Evolutionary conservation across 2,888 invertebrate genomes (phyloP).

Genomic region (Mimachlamys varia): DNA sequence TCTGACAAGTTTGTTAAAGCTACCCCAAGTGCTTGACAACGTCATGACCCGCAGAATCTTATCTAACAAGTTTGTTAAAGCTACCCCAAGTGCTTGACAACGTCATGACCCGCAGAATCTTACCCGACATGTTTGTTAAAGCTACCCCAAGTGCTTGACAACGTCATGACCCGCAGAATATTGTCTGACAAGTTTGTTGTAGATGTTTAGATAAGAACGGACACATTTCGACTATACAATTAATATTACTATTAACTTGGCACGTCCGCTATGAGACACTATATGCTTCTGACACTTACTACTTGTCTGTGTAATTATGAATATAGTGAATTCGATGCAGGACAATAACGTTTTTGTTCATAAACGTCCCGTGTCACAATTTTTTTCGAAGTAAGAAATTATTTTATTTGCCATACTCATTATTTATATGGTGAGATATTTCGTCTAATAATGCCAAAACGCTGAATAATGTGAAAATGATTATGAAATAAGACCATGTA

Average conservation of each 20-base stretch:
- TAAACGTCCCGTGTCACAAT: conserved; percentile 29
- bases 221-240: not conserved
- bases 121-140: too few species aligned
- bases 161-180: too few species aligned
- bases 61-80: too few species aligned
- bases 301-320: not conserved
- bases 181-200: too few species aligned
- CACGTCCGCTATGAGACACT: not conserved
- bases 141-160: too few species aligned
- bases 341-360: conserved; percentile 15
- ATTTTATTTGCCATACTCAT: not conserved
- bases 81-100: too few species aligned
- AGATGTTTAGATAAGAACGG: too few species aligned
- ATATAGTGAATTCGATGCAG: not conserved
- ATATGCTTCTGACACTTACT: not conserved
- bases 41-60: too few species aligned
- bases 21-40: too few species aligned
- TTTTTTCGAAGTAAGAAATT: not conserved
- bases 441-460: not conserved
- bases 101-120: too few species aligned
- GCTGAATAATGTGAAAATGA: not conserved
- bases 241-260: not conserved
- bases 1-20: too few species aligned
- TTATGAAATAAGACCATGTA: not conserved
- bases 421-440: not conserved